Percentiles rank a stretch among this genome's conserved stretches.
Evolutionary conservation across 1,140 invertebrate species (phyloP).

Genomic region (Drosophila tropicalis): DNA sequence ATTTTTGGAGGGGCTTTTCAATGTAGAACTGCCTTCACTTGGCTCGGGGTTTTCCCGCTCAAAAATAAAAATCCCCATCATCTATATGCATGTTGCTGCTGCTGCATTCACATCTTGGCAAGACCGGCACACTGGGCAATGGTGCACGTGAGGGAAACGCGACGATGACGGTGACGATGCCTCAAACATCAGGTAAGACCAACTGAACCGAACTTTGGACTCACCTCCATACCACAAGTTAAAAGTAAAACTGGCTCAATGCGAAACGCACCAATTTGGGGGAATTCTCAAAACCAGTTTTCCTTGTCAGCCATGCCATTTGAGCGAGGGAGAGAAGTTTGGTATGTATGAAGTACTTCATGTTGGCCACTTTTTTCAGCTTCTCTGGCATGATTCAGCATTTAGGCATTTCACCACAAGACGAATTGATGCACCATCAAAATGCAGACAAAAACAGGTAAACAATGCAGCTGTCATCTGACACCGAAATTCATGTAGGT

Average conservation of each 20-base stretch:
- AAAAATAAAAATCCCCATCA: constrained; percentile 8
- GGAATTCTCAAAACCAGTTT: constrained; percentile 73
- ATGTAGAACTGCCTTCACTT: constrained; percentile 5
- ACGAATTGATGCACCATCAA: constrained; percentile 3
- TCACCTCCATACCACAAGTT: constrained; percentile 21
- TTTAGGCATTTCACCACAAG: constrained; percentile 8
- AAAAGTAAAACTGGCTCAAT: constrained; percentile 51
- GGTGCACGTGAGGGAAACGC: constrained; percentile 37
- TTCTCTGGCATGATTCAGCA: constrained; percentile 46
- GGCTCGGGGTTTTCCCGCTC: constrained; percentile 5
- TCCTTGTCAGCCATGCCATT: constrained; percentile 9
- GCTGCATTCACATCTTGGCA: constrained; percentile 10
- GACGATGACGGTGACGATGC: constrained; percentile 12
- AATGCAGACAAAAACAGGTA: background rate
- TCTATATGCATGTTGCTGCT: constrained; percentile 1
- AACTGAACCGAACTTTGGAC: constrained; percentile 58
- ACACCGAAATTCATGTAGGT: background rate
- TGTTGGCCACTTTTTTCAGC: constrained; percentile 15
- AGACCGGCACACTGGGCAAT: background rate
- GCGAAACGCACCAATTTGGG: constrained; percentile 42
- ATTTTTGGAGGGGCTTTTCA: constrained; percentile 4
- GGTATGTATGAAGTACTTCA: background rate
- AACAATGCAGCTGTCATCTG: background rate
- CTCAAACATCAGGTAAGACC: constrained; percentile 32
- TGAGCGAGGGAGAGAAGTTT: constrained; percentile 26